phyloP scores from a whole-genome alignment of 2,113 vertebrate species.

The Erythrocercus mccallii region DNA sequence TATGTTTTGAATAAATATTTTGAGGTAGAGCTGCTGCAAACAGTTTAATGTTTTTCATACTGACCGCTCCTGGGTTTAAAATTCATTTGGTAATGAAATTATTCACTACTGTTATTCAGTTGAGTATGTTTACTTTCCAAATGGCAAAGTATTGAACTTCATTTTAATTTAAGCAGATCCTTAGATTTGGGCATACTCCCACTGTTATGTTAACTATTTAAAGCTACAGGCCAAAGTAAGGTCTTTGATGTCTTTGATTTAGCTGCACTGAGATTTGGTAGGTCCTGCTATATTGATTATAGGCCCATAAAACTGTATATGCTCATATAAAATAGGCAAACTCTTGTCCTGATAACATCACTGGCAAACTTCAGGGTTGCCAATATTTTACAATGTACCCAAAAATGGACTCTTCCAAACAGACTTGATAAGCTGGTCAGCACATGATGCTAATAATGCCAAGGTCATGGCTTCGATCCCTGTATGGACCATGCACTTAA shows the following conservation, averaged over 20 bases:
- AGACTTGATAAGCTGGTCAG: background rate
- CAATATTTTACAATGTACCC: fast-evolving
- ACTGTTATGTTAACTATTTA: background rate
- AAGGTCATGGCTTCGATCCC: fast-evolving
- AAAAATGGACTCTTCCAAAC: background rate
- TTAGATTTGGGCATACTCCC: background rate
- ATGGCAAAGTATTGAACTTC: background rate
- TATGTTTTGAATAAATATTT: background rate
- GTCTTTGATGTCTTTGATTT: background rate
- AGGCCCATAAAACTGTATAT: background rate
- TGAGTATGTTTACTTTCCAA: background rate
- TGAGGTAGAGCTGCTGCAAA: background rate
- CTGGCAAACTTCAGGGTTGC: background rate
- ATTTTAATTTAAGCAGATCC: background rate
- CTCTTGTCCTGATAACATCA: background rate
- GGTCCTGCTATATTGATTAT: background rate
- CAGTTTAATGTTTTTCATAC: background rate
- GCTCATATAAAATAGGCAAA: background rate
- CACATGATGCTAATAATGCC: fast-evolving
- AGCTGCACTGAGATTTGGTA: background rate
- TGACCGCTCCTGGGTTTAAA: background rate
- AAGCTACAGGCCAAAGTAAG: background rate
- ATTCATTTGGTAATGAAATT: background rate
- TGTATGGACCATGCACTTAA: background rate
- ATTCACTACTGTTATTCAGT: background rate